These are phyloP conservation scores for Peromyscus polionotus DNA, from an alignment of 2,113 vertebrate species.

Conservation along the genomic window DNA sequence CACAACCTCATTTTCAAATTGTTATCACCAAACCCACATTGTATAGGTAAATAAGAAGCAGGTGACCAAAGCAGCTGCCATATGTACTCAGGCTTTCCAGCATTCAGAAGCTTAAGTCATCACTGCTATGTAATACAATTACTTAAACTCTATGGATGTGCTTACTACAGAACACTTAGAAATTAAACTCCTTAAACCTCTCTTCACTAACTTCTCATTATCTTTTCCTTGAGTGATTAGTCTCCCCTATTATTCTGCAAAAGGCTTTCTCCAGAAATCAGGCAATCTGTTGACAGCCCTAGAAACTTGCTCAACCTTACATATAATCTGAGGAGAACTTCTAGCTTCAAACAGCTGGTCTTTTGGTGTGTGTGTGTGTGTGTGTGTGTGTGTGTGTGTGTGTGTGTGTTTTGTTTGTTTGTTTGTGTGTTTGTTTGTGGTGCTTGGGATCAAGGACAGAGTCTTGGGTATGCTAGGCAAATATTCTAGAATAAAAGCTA, in stretches of 20 bases:
- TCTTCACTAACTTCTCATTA: neutral
- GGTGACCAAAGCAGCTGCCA: neutral
- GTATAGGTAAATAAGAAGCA: neutral
- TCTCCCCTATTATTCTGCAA: neutral
- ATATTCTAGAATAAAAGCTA: neutral
- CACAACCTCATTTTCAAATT: neutral
- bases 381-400: neutral
- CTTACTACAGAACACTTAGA: neutral
- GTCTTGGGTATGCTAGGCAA: neutral
- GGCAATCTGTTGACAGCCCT: neutral
- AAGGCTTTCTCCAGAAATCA: neutral
- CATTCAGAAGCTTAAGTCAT: neutral
- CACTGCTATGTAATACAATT: neutral
- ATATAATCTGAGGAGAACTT: neutral
- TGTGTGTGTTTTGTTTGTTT: neutral
- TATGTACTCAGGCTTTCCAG: neutral
- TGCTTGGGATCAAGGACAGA: neutral
- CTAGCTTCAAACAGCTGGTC: neutral
- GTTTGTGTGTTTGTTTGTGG: neutral
- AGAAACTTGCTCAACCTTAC: neutral
- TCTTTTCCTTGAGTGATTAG: neutral
- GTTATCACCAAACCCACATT: neutral
- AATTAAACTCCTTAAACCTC: fast-evolving
- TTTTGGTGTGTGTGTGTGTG: neutral
- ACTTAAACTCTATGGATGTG: neutral